A percentile compares a stretch with the other conserved stretches of the same genome.
phyloP scores from a whole-genome alignment of 35 echinoderm and acorn worm species.

The Heliocidaris erythrogramma region DNA sequence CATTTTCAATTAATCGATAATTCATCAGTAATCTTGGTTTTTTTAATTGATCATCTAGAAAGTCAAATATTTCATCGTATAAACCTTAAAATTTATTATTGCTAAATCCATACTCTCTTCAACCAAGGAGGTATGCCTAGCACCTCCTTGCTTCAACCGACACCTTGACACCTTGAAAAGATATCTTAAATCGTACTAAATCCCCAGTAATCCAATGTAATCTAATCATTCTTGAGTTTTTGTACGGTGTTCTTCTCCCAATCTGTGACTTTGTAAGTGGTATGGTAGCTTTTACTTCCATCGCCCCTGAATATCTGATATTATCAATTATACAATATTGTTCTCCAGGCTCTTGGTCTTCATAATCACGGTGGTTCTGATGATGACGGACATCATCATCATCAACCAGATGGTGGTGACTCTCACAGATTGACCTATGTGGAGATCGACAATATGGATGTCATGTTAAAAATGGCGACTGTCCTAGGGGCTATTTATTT shows the following conservation, averaged over 20 bases:
- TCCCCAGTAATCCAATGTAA: too few species aligned
- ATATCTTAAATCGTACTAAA: neutral
- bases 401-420: neutral
- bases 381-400: neutral
- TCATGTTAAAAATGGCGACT: conserved; percentile 49
- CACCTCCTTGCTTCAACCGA: too few species aligned
- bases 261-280: too few species aligned
- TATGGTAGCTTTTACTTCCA: too few species aligned
- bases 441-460: conserved; percentile 4
- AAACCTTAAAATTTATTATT: too few species aligned
- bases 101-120: too few species aligned
- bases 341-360: conserved; percentile 59
- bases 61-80: too few species aligned
- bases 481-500: conserved; percentile 62
- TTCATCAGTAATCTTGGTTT: too few species aligned
- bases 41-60: too few species aligned
- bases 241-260: neutral
- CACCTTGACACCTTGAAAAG: too few species aligned
- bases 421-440: neutral
- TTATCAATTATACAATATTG: neutral
- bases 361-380: conserved; percentile 6
- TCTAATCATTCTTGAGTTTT: neutral
- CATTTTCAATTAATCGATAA: too few species aligned
- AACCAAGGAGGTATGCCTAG: too few species aligned
- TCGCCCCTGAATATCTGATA: neutral